phyloP scores from a whole-genome alignment of 2,797 vertebrate genomes.

The Enteromius viviparus region DNA sequence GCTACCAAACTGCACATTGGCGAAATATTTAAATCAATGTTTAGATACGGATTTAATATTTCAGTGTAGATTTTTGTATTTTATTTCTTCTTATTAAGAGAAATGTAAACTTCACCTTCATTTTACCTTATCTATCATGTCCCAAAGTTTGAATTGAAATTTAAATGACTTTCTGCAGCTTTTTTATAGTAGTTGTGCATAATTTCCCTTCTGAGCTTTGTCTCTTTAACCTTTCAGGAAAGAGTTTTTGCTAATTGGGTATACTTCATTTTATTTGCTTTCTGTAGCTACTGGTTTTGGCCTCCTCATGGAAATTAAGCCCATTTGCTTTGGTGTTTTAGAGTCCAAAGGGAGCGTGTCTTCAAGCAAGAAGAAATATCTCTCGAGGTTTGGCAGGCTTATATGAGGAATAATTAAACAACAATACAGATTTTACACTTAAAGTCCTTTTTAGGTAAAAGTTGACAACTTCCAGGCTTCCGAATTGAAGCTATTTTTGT shows the following conservation, averaged over 20 bases:
- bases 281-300: slow-evolving; percentile 47
- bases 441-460: slow-evolving; percentile 29
- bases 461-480: background rate
- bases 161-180: background rate
- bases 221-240: slow-evolving; percentile 49
- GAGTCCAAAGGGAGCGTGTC: slow-evolving; percentile 20
- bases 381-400: slow-evolving; percentile 6
- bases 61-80: background rate
- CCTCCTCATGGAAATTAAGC: slow-evolving; percentile 38
- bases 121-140: background rate
- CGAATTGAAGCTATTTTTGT: slow-evolving; percentile 1
- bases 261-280: slow-evolving; percentile 39
- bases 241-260: slow-evolving; percentile 56
- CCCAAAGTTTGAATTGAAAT: background rate
- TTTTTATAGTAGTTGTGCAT: slow-evolving; percentile 13
- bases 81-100: background rate
- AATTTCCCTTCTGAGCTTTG: slow-evolving; percentile 40
- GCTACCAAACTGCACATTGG: background rate
- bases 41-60: background rate
- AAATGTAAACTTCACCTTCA: background rate
- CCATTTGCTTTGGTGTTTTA: slow-evolving; percentile 44
- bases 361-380: slow-evolving; percentile 36
- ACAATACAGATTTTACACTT: slow-evolving; percentile 28
- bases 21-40: background rate
- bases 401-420: slow-evolving; percentile 28